phyloP scores from a whole-genome alignment of 2,113 vertebrate genomes.

The Polyodon spathula region DNA sequence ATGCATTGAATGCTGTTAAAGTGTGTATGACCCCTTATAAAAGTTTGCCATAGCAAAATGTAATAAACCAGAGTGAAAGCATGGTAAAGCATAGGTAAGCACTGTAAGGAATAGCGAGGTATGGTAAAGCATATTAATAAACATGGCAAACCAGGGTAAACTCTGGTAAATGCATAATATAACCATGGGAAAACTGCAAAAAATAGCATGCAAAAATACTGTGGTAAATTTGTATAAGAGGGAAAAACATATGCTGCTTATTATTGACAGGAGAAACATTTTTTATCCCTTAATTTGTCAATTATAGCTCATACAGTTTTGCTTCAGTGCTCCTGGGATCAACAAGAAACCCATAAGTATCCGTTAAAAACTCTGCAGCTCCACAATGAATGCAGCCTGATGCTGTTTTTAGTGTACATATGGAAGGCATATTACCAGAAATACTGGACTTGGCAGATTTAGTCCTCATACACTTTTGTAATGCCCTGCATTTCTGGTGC shows the following conservation, averaged over 20 bases:
- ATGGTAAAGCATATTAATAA: too few species aligned
- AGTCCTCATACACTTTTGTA: background rate
- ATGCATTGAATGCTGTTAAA: too few species aligned
- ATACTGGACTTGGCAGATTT: background rate
- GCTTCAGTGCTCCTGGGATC: background rate
- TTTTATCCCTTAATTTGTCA: background rate
- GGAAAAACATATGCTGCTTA: conserved; percentile 7
- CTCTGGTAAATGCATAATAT: too few species aligned
- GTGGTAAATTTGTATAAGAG: conserved; percentile 2
- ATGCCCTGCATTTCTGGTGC: background rate
- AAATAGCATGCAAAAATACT: too few species aligned
- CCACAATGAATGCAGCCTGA: background rate
- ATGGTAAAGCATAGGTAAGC: too few species aligned
- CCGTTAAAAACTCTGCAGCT: background rate
- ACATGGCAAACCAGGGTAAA: too few species aligned
- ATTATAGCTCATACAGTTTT: background rate
- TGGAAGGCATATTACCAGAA: conserved; percentile 5
- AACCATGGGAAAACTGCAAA: too few species aligned
- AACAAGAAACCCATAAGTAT: conserved; percentile 1
- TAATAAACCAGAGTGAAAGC: too few species aligned
- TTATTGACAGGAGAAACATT: background rate
- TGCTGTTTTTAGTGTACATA: background rate
- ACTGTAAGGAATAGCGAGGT: too few species aligned
- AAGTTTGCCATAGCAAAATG: too few species aligned
- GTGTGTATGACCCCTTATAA: too few species aligned